phyloP scores from a whole-genome alignment of 2,888 invertebrate species.

The Galerucella nymphaeae region DNA sequence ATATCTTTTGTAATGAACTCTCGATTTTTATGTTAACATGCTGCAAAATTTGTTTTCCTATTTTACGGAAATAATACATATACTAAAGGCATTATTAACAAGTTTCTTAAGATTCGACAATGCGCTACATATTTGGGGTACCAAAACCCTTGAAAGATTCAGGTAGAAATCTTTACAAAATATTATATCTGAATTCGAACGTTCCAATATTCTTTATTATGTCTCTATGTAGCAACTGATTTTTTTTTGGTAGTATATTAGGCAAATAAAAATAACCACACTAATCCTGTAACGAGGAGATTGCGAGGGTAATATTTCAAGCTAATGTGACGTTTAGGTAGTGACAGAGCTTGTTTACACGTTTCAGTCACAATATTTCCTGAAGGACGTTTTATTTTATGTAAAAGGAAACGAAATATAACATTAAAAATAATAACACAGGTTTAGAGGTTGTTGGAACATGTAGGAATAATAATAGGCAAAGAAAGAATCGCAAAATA shows the following conservation, averaged over 20 bases:
- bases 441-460: too few species aligned
- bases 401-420: too few species aligned
- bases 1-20: constrained; percentile 18
- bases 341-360: background rate
- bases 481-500: too few species aligned
- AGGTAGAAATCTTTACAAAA: constrained; percentile 18
- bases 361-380: background rate
- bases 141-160: constrained; percentile 16
- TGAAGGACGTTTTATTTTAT: too few species aligned
- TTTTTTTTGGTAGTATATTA: constrained; percentile 14
- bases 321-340: background rate
- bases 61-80: constrained; percentile 23
- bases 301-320: constrained; percentile 2
- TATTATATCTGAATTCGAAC: constrained; percentile 5
- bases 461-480: too few species aligned
- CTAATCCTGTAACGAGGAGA: constrained; percentile 1
- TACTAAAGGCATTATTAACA: constrained; percentile 22
- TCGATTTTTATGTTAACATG: constrained; percentile 24
- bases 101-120: constrained; percentile 16
- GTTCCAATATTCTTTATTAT: constrained; percentile 15
- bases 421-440: too few species aligned
- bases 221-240: constrained; percentile 19
- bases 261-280: constrained; percentile 23
- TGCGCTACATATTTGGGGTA: constrained; percentile 6
- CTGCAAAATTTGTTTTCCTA: constrained; percentile 23